Evolutionary conservation across 1,140 invertebrate species (phyloP), one percentile per base, ranked within the genome.

Genomic region (Monochamus saltuarius): DNA sequence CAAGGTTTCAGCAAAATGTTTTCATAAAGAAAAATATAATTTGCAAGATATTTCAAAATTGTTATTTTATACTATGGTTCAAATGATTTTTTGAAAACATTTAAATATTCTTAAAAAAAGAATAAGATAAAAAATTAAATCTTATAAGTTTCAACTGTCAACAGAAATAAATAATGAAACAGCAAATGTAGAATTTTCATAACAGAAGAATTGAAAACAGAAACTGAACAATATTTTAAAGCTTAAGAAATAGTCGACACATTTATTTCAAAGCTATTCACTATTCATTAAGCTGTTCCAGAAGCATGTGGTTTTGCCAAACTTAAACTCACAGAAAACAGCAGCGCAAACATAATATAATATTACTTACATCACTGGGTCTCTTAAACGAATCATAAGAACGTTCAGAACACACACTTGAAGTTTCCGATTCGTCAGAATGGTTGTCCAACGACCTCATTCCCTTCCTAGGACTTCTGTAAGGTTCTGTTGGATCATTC

Each of bases 381-480:
- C 89, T 81, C 47, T 89, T 83, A 61, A 87, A 91, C 8, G 91
- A 94, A 71, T 94, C 92, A 68, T 89, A 88, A 22, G 92, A 95
- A 10, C 46, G 19, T 19, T 52, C 63, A n/a, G 65, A 97, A 75
- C 94, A 96, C 45, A 97, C 87, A 74, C 93, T 96, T 36, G 94
- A 97, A 2, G 93, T 95, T 76, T 98, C 95, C 45, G 93, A 96
- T 58, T 93, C 90, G 73, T 95, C 92, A 37, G 75, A 77, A 55
- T 74, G 74, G 60, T 75, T 75, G 34, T 77, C 75, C 22, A 76
- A 45, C 4, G 74, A 74, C 17, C 74, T 62, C 64, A 75, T 68
- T 7, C 46, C 50, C 58, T 69, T 74, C 42, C 72, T 61, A 7
- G 71, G 62, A 53, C 64, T 69, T 17, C 61, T 64, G 43, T 56